Percentiles rank a stretch among this genome's conserved stretches.
Conservation (phyloP, 2,113 vertebrate genomes). For the Baryphthengus martii region DNA sequence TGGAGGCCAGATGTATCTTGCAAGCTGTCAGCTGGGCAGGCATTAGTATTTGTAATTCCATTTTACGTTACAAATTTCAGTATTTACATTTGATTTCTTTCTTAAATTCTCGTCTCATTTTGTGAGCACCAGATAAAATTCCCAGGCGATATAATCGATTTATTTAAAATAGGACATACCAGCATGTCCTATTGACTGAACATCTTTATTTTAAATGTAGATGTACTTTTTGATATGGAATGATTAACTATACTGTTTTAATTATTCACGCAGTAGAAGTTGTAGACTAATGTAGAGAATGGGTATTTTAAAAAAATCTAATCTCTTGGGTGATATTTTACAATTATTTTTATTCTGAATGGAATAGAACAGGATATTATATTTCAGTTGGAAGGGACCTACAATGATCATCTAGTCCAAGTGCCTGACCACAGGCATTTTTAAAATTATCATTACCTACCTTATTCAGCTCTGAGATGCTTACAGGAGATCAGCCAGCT, state of each 20-base stretch:
- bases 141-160: fast-evolving
- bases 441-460: background rate
- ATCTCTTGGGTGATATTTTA: background rate
- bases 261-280: background rate
- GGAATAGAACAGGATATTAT: background rate
- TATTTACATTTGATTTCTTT: background rate
- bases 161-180: background rate
- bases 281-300: background rate
- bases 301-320: background rate
- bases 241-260: background rate
- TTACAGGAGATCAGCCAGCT: background rate
- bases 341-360: background rate
- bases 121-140: background rate
- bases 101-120: background rate
- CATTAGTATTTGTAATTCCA: background rate
- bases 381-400: background rate
- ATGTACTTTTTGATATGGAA: background rate
- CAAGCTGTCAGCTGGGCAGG: background rate
- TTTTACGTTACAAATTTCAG: background rate
- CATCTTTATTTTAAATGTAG: background rate
- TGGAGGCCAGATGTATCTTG: slow-evolving; percentile 1
- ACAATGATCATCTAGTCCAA: background rate
- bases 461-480: background rate
- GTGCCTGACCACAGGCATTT: background rate
- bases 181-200: background rate